Conservation (phyloP, 2,888 invertebrate species). For the Ceramica pisi region DNA sequence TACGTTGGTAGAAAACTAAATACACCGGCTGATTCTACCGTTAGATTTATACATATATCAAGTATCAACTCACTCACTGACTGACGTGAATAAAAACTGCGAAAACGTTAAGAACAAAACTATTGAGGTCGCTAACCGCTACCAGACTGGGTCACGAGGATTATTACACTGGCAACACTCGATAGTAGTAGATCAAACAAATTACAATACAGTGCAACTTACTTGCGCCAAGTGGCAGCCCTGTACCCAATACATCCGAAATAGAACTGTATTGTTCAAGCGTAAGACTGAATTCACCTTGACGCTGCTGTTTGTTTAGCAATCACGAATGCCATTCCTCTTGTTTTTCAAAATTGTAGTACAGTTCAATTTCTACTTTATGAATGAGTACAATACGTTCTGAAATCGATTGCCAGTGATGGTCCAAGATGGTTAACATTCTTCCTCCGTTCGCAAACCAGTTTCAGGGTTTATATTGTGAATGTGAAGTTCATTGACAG, state of each 20-base stretch:
- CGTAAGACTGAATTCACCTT: constrained; percentile 38
- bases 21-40: constrained; percentile 4
- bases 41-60: constrained; percentile 11
- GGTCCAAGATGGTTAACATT: constrained; percentile 60
- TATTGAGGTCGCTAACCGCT: constrained; percentile 49
- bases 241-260: constrained; percentile 18
- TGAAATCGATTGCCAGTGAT: constrained; percentile 17
- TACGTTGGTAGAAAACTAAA: constrained; percentile 5
- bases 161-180: constrained; percentile 38
- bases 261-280: constrained; percentile 3
- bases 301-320: constrained; percentile 13
- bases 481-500: constrained; percentile 67
- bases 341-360: constrained; percentile 13
- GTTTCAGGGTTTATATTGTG: constrained; percentile 59
- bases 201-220: constrained; percentile 33
- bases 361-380: constrained; percentile 32
- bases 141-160: constrained; percentile 48
- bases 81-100: constrained; percentile 21
- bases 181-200: constrained; percentile 39
- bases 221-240: constrained; percentile 24
- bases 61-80: neutral
- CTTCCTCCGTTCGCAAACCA: constrained; percentile 64
- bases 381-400: neutral
- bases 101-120: constrained; percentile 33
- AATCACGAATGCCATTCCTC: constrained; percentile 3